Percentiles rank a stretch among this genome's conserved stretches.
These are phyloP conservation scores for Lycocorax pyrrhopterus DNA, from an alignment of 2,113 vertebrate species.

Conservation along the genomic window DNA sequence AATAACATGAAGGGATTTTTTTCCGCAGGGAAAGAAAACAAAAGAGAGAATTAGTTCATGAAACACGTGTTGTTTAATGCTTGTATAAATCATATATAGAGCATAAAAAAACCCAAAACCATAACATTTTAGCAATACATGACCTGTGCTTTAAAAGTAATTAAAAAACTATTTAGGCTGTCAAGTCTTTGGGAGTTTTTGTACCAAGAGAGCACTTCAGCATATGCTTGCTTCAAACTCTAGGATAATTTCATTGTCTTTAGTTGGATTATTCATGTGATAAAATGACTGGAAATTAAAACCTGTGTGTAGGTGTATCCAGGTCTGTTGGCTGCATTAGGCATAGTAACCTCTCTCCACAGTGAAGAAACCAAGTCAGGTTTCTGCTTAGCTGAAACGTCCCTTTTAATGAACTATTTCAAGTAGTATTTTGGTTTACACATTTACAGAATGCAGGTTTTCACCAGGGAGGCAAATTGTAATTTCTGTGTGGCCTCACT, in stretches of 20 bases:
- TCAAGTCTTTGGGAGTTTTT: neutral
- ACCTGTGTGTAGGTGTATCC: neutral
- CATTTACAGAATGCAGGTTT: neutral
- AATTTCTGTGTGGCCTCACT: neutral
- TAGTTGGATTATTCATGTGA: neutral
- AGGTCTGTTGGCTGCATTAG: neutral
- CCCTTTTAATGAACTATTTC: neutral
- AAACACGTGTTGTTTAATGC: neutral
- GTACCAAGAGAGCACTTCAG: neutral
- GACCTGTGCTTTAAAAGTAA: neutral
- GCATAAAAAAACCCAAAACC: neutral
- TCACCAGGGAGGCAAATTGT: neutral
- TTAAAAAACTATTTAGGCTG: neutral
- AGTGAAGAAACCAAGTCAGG: neutral
- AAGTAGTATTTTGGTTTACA: neutral
- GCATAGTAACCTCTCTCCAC: neutral
- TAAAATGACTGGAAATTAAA: neutral
- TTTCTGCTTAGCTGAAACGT: neutral
- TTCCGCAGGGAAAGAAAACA: neutral
- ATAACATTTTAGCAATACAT: neutral
- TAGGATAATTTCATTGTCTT: neutral
- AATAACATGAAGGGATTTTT: constrained; percentile 1
- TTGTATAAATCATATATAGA: neutral
- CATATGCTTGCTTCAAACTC: neutral
- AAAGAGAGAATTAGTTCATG: neutral